phyloP scores from a whole-genome alignment of 2,113 vertebrate species.

The Sylvicapra grimmia region DNA sequence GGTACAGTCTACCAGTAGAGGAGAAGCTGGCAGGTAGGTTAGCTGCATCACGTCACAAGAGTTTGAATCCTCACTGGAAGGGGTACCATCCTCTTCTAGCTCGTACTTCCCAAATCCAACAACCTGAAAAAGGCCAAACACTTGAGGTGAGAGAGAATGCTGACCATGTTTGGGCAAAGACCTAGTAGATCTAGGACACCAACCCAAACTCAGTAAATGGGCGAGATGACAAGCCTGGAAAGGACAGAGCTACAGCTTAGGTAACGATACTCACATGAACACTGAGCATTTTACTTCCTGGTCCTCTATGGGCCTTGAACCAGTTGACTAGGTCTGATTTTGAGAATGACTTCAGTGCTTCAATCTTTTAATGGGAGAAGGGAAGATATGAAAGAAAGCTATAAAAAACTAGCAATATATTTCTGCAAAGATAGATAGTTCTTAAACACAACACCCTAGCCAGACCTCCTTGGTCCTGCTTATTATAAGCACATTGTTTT shows the following conservation, averaged over 20 bases:
- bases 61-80: slow-evolving; percentile 56
- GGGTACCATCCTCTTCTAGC: slow-evolving; percentile 72
- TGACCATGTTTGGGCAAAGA: neutral
- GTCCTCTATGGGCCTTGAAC: slow-evolving; percentile 86
- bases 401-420: neutral
- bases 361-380: slow-evolving; percentile 82
- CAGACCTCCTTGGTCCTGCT: neutral
- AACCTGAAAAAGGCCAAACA: slow-evolving; percentile 80
- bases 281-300: slow-evolving; percentile 86
- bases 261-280: slow-evolving; percentile 86
- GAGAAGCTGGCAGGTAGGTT: slow-evolving; percentile 83
- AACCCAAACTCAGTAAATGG: neutral
- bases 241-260: neutral
- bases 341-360: slow-evolving; percentile 88
- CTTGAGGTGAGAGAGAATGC: neutral
- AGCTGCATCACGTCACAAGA: slow-evolving; percentile 87
- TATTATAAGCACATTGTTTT: neutral
- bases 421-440: neutral
- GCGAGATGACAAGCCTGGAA: neutral
- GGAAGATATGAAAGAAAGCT: neutral
- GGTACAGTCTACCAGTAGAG: slow-evolving; percentile 73
- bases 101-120: slow-evolving; percentile 92
- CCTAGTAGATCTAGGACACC: neutral
- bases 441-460: neutral
- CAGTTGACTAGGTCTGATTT: slow-evolving; percentile 88